Evolutionary conservation across 2,888 invertebrate genomes (phyloP).

Genomic region (Xestia ashworthii): DNA sequence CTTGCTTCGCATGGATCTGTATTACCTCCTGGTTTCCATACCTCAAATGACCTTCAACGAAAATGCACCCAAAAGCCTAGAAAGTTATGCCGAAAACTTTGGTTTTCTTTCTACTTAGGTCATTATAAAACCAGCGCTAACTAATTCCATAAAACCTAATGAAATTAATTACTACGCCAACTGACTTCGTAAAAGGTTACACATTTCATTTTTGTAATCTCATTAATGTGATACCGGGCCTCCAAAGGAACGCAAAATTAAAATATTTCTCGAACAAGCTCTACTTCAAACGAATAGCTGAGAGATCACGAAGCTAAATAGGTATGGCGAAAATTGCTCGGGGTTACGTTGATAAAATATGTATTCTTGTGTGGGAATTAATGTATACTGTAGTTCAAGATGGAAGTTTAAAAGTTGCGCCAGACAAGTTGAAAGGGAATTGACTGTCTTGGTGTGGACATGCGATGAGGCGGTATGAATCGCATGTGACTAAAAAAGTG

Average conservation of each 20-base stretch:
- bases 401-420: too few species aligned
- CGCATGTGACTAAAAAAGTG: too few species aligned
- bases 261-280: conserved; percentile 39
- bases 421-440: too few species aligned
- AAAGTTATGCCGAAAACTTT: neutral
- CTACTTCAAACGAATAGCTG: conserved; percentile 44
- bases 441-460: too few species aligned
- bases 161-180: conserved; percentile 41
- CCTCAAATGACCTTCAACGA: neutral
- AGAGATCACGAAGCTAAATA: conserved; percentile 14
- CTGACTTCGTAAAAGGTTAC: conserved; percentile 40
- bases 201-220: conserved; percentile 42
- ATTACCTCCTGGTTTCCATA: neutral
- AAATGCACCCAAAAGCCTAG: neutral
- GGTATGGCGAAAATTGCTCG: conserved; percentile 12
- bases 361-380: neutral
- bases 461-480: too few species aligned
- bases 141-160: conserved; percentile 32
- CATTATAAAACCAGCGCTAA: neutral
- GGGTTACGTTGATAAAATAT: conserved; percentile 7
- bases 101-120: neutral
- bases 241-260: conserved; percentile 38
- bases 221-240: conserved; percentile 33
- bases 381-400: neutral
- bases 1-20: neutral